Conservation (phyloP, 2,888 invertebrate species). For the Hirtodrosophila confusa region DNA sequence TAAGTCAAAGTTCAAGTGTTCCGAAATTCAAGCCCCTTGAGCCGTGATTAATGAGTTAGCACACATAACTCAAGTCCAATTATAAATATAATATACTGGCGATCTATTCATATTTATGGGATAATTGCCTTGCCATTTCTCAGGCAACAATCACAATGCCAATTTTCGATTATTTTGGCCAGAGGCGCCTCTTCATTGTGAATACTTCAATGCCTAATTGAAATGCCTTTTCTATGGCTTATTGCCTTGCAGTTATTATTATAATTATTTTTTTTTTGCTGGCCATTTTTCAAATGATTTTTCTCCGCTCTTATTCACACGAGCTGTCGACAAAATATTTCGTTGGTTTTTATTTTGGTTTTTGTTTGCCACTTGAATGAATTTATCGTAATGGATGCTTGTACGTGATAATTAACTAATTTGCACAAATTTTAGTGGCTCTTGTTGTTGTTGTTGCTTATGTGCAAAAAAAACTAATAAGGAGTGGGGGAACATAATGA, state of each 20-base stretch:
- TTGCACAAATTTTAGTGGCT: conserved; percentile 43
- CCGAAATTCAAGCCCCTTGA: not conserved
- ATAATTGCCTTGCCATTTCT: conserved; percentile 3
- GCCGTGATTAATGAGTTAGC: not conserved
- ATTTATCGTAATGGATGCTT: conserved; percentile 26
- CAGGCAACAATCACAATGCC: too few relatives aligned
- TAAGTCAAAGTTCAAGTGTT: not conserved
- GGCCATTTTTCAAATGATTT: conserved; percentile 27
- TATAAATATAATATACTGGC: not conserved
- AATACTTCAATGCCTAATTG: conserved; percentile 15
- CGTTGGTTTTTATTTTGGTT: conserved; percentile 10
- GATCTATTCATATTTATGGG: too few relatives aligned
- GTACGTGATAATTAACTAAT: conserved; percentile 71
- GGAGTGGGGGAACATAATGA: conserved; percentile 9
- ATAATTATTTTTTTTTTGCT: conserved; percentile 17
- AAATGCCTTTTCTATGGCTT: conserved; percentile 7
- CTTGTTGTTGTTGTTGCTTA: conserved; percentile 3
- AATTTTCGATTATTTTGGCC: not conserved
- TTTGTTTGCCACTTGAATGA: conserved; percentile 29
- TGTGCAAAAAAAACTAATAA: not conserved
- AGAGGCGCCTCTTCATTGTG: not conserved
- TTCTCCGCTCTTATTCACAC: conserved; percentile 35
- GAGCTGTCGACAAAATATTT: conserved; percentile 16
- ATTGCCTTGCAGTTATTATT: conserved; percentile 10
- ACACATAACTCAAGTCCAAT: too few relatives aligned